Evolutionary conservation across 2,797 vertebrate species (phyloP).

Genomic region (Tangara arthus): DNA sequence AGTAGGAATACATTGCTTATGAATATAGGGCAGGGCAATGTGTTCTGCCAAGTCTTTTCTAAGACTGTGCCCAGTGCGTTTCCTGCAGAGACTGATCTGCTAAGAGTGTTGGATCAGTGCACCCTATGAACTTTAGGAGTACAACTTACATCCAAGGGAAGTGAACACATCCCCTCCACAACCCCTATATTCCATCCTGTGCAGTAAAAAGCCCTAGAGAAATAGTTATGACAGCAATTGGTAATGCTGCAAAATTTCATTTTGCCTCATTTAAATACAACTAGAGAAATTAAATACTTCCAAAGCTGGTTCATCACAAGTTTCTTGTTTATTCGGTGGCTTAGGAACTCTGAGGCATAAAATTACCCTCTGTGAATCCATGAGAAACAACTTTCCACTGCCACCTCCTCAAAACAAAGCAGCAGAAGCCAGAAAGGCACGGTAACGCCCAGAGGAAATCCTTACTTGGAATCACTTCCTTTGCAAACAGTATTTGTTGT

Average conservation of each 20-base stretch:
- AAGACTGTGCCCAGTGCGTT: background rate
- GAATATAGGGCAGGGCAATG: background rate
- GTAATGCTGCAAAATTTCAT: background rate
- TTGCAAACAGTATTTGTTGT: background rate
- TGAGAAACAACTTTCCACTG: background rate
- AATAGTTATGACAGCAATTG: background rate
- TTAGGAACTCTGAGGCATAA: background rate
- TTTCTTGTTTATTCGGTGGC: background rate
- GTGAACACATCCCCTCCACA: background rate
- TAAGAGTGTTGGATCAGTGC: fast-evolving
- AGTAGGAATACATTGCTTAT: background rate
- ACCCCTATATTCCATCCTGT: background rate
- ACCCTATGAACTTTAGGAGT: background rate
- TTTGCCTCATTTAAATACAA: background rate
- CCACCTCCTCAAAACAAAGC: background rate
- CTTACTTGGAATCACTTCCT: background rate
- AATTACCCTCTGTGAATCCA: background rate
- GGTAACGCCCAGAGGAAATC: background rate
- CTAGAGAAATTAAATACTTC: background rate
- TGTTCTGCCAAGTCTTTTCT: background rate
- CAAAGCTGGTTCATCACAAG: background rate
- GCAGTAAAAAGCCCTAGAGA: background rate
- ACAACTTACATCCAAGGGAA: background rate
- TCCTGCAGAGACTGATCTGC: background rate
- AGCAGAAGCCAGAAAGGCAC: background rate